A percentile compares a stretch with the other conserved stretches of the same genome.
Conservation (phyloP, 2,113 vertebrate genomes). For the Austrofundulus limnaeus region DNA sequence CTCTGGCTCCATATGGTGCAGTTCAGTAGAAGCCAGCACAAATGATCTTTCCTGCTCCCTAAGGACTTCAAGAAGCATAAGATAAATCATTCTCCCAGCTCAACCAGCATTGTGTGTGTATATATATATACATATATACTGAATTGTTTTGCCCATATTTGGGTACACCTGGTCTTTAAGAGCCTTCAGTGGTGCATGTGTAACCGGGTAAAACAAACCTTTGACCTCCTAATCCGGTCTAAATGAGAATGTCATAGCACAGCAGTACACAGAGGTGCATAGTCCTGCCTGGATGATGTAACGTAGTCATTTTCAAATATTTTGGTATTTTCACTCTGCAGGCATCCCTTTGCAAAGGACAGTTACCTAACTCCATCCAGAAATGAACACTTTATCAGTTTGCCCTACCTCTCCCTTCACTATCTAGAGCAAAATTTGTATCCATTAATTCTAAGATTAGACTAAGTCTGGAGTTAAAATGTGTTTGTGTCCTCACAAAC, state of each 20-base stretch:
- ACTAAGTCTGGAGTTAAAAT: constrained; percentile 21
- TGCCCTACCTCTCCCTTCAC: constrained; percentile 20
- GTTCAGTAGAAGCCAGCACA: background rate
- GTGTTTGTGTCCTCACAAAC: constrained; percentile 20
- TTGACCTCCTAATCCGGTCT: constrained; percentile 68
- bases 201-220: constrained; percentile 61
- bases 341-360: constrained; percentile 48
- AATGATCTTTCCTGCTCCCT: constrained; percentile 8
- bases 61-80: constrained; percentile 8
- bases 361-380: constrained; percentile 57
- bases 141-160: constrained; percentile 73
- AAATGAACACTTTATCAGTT: constrained; percentile 40
- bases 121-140: no score
- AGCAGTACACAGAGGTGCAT: constrained; percentile 11
- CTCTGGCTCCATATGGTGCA: background rate
- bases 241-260: constrained; percentile 53
- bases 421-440: constrained; percentile 31
- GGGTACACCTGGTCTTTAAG: constrained; percentile 63
- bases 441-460: constrained; percentile 44
- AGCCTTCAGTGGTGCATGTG: constrained; percentile 32
- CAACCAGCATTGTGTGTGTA: constrained; percentile 12
- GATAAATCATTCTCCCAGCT: constrained; percentile 12
- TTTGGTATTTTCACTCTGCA: constrained; percentile 53
- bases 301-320: constrained; percentile 62
- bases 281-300: constrained; percentile 46